These are phyloP conservation scores for Pseudomyrmex dendroicus DNA, from an alignment of 1,140 invertebrate species.

Conservation along the genomic window DNA sequence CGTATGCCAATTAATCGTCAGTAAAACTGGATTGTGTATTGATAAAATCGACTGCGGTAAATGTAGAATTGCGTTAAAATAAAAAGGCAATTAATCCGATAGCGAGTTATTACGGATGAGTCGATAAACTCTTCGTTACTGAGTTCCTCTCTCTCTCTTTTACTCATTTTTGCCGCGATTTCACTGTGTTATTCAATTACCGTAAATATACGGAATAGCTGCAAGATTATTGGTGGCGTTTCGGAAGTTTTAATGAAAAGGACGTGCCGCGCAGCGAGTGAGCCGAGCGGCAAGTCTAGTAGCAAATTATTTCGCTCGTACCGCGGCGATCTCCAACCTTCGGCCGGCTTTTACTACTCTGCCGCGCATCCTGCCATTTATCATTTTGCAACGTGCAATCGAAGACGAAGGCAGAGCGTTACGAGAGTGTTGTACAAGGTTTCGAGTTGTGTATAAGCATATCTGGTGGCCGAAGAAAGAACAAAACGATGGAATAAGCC, in stretches of 20 bases:
- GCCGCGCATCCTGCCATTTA: constrained; percentile 65
- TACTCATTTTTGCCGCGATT: constrained; percentile 15
- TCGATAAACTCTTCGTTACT: constrained; percentile 28
- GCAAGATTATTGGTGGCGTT: constrained; percentile 67
- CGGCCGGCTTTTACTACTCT: constrained; percentile 62
- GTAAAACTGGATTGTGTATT: too few species aligned
- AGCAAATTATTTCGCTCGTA: constrained; percentile 68
- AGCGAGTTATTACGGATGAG: constrained; percentile 34
- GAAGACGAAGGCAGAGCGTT: constrained; percentile 52
- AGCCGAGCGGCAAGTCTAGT: constrained; percentile 54
- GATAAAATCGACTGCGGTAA: neutral
- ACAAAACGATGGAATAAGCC: constrained; percentile 21
- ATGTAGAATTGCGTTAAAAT: constrained; percentile 20
- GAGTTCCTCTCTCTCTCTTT: neutral
- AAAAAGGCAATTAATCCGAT: constrained; percentile 27
- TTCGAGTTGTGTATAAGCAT: constrained; percentile 27
- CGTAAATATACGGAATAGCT: constrained; percentile 63
- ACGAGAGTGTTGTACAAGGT: constrained; percentile 56
- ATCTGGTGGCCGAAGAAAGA: constrained; percentile 24
- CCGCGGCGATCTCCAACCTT: constrained; percentile 20
- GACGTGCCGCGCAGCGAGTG: constrained; percentile 44
- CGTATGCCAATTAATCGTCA: neutral
- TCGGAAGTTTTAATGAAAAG: constrained; percentile 72
- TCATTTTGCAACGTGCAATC: constrained; percentile 69
- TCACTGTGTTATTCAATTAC: constrained; percentile 59